Base-by-base conservation (phyloP, 2,888 invertebrate genomes). In the Cotesia congregata region DNA sequence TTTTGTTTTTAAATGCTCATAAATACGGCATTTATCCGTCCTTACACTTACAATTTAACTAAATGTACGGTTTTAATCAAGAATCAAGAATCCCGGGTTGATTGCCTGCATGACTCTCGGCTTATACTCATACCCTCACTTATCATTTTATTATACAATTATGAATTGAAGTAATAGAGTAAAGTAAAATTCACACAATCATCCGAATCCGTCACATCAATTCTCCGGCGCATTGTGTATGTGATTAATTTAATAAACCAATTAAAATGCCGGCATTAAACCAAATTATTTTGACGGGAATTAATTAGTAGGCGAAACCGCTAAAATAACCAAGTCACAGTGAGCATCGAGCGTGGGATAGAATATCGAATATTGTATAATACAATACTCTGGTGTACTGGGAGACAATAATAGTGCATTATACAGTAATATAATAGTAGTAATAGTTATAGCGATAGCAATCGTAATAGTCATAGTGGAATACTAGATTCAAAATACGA, bases 21-120 rank as follows among this genome's bases (percentile, higher is more conserved):
- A 30, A 30, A 30, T 72, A 71, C 77, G 72, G 68, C 75, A 39
- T 68, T 72, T 62, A 20, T 64, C 72, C 65, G 38, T 67, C 41
- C 62, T 60, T 38, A 40, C 68, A 12, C 20, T 50, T 50, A 50
- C 12, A 50, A 50, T 50, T 50, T 50, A 2, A 7, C 12, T 12
- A 12, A 30, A 30, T 30, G 30, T 30, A 30, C 30, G 30, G 30
- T 30, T 30, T 30, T 30, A 30, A 30, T 30, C 30, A 30, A 30
- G 30, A 30, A 30, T 30, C 30, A 30, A 30, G 30, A 30, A 30
- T 30, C 30, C 30, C 3, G 30, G 3, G 30, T 30, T 30, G 30
- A 30, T 30, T 30, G 30, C 30, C 30, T 30, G 30, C 30, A 30
- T 30, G 30, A 30, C 30, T 30, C 30, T 30, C 30, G 30, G 30